phyloP scores from a whole-genome alignment of 2,797 vertebrate species.

The Diplodus puntazzo region DNA sequence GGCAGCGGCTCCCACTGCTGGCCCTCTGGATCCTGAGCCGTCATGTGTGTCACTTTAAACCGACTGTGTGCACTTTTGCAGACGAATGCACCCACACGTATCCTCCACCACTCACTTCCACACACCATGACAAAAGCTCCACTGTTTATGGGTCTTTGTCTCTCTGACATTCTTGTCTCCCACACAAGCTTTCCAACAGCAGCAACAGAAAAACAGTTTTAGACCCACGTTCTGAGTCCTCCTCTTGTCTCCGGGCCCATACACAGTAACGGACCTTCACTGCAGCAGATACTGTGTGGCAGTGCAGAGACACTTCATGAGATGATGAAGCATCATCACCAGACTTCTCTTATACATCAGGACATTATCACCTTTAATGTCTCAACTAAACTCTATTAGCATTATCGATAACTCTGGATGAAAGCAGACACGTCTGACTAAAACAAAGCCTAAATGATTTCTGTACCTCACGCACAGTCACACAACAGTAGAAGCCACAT shows the following conservation, averaged over 20 bases:
- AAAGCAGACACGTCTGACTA: neutral
- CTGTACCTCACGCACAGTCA: neutral
- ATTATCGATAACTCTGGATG: neutral
- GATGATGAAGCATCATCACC: constrained; percentile 3
- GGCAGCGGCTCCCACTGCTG: constrained; percentile 22
- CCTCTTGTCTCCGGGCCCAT: no score
- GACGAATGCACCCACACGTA: constrained; percentile 29
- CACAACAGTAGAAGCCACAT: neutral
- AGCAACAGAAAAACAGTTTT: neutral
- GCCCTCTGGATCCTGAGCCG: constrained; percentile 51
- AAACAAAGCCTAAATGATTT: neutral
- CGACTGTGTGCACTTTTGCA: constrained; percentile 13
- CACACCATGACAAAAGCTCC: constrained; percentile 15
- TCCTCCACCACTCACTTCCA: neutral
- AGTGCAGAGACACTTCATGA: constrained; percentile 4
- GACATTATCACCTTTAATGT: neutral
- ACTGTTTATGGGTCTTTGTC: constrained; percentile 63
- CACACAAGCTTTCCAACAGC: constrained; percentile 50
- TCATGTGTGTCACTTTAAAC: constrained; percentile 56
- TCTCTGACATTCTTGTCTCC: constrained; percentile 60
- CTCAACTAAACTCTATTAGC: neutral
- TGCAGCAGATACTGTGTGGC: neutral
- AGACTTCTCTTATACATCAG: neutral
- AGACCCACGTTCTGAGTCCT: neutral
- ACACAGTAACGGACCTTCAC: neutral